These are phyloP conservation scores for Hippocampus kuda DNA, from an alignment of 2,797 vertebrate genomes.

Conservation along the genomic window DNA sequence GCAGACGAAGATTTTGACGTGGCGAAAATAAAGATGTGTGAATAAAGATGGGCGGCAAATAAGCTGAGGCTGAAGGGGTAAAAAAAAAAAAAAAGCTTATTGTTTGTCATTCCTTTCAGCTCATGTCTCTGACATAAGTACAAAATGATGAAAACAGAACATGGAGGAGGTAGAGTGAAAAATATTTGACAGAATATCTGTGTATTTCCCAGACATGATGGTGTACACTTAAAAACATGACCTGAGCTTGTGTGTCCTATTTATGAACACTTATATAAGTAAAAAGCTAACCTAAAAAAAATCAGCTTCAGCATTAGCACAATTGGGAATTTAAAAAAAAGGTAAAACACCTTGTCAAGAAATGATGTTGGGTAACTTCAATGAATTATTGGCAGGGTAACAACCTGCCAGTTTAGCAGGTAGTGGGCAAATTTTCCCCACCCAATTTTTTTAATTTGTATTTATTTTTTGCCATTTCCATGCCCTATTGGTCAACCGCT, in stretches of 20 bases:
- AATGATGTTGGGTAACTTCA: too few relatives aligned
- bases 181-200: constrained; percentile 19
- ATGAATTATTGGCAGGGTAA: too few relatives aligned
- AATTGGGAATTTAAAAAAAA: too few relatives aligned
- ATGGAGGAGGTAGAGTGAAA: not conserved
- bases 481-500: not conserved
- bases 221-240: not conserved
- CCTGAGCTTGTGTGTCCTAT: not conserved
- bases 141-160: not conserved
- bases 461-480: not conserved
- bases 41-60: constrained; percentile 6
- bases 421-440: too few relatives aligned
- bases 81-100: not conserved
- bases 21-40: not conserved
- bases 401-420: too few relatives aligned
- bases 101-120: not conserved
- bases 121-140: constrained; percentile 1
- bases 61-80: constrained; percentile 1
- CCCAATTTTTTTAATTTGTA: too few relatives aligned
- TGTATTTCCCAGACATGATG: not conserved
- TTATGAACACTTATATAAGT: not conserved
- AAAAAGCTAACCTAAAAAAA: too few relatives aligned
- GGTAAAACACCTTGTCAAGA: too few relatives aligned
- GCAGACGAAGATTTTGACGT: constrained; percentile 15
- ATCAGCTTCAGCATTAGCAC: too few relatives aligned